Evolutionary conservation across 2,113 vertebrate genomes (phyloP), one percentile per base, ranked within the genome.

Genomic region (Notothenia coriiceps): DNA sequence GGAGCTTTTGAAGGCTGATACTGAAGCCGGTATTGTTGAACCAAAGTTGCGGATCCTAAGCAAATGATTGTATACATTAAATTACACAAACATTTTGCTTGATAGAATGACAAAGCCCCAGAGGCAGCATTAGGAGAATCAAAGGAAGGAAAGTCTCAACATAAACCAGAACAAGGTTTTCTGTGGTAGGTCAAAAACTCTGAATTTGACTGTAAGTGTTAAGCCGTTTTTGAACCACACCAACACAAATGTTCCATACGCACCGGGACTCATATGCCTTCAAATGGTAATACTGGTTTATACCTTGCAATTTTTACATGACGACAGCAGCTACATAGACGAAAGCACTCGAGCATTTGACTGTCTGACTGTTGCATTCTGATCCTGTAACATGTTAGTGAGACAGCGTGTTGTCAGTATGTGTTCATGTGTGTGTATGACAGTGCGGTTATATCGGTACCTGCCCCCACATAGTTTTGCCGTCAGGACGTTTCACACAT

Each of bases 1-100:
- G 14, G 29, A 69, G 29, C 50, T 33, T 80, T 25, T 80, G 40
- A 74, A 80, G 35, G 51, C 68, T 52, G 59, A 68, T 55, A 75
- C 8, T 50, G 29, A 84, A 17, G 43, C 62, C 5, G 71, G 73
- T 79, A 61, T 52, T 63, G 75, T 61, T 33, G 67, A 25, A 65
- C n/a, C 60, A 49, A 35, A 52, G 66, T 4, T 63, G n/a, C 50
- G 25, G 2, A 44, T 74, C 35, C 33, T 20, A 25, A 22, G 22
- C 5, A 9, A 25, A 13, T 0, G 0, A 40, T 17, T 70, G 20
- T 47, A 7, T 33, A 15, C 25, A n/a, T 17, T 25, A 52, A 13
- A 51, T 43, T n/a, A 35, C 25, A n/a, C 4, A 17, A 35, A 47
- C 0, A 2, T 15, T 12, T 12, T 54, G 46, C 6, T 10, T 17